Base-by-base conservation (phyloP, 2,113 vertebrate species). In the Anarrhichthys ocellatus region DNA sequence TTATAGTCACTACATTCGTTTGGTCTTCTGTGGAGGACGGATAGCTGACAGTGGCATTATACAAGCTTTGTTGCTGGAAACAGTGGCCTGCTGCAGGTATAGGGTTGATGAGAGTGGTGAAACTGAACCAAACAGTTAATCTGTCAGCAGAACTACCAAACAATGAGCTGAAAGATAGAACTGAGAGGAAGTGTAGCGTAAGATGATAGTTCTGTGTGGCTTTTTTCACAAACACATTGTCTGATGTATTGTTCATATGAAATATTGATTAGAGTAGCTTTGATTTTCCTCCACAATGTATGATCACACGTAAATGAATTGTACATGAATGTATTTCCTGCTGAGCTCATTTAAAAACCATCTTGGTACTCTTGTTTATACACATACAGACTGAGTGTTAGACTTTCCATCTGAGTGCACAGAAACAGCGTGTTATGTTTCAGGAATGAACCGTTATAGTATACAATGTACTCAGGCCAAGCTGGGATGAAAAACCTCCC, bases 321-420 rank as follows among this genome's bases (percentile, higher is more conserved):
- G 50, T 2, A n/a, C 20, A 22, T 52, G 8, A 8, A 52, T 52
- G 50, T 52, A 52, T 52, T 54, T 54, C 2, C 9, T 2, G 13
- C 38, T 69, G 24, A 56, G 11, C 2, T 59, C 48, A 38, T 73
- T 50, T 20, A 46, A 83, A 69, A 61, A 46, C 0, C 14, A n/a
- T 32, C 3, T 62, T 50, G 1, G 17, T 36, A 1, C 6, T 74
- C 24, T 68, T 54, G 17, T 50, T 50, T 50, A 18, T 17, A 44
- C 42, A 44, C 42, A 44, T 15, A 44, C 42, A 44, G 3, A 44
- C 42, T 38, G 36, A 34, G 58, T 36, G 36, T 58, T 36, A 6
- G 2, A 54, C 50, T 76, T 86, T 71, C 76, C 71, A 72, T 54
- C 58, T 9, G 32, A 59, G 56, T 27, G 9, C 13, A 32, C 32